Evolutionary conservation across 1,140 invertebrate genomes (phyloP).

Genomic region (Pachypsylla venusta): DNA sequence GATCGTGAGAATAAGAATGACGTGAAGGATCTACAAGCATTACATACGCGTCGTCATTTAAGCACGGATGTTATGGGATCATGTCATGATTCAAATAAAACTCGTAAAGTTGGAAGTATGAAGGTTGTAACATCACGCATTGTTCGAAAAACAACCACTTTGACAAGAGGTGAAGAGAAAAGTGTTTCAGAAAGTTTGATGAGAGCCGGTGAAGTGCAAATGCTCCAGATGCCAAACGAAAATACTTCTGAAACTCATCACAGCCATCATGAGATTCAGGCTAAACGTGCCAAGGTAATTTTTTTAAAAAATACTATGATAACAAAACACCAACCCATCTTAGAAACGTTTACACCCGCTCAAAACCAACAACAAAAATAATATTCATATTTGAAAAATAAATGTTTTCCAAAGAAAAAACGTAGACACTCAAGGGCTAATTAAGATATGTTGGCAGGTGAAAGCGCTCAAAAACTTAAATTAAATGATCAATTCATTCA

Average conservation of each 20-base stretch:
- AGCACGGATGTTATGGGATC: slow-evolving; percentile 71
- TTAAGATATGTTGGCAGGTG: too few species aligned
- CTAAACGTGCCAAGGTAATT: slow-evolving; percentile 43
- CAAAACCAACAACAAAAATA: too few species aligned
- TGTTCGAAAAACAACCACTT: slow-evolving; percentile 74
- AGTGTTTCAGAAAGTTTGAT: slow-evolving; percentile 53
- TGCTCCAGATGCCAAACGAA: slow-evolving; percentile 33
- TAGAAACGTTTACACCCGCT: too few species aligned
- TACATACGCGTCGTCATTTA: slow-evolving; percentile 63
- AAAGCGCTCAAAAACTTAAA: too few species aligned
- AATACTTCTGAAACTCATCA: slow-evolving; percentile 12
- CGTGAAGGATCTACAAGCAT: slow-evolving; percentile 45
- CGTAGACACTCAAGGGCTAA: too few species aligned
- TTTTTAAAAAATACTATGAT: too few species aligned
- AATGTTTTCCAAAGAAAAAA: too few species aligned
- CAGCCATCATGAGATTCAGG: slow-evolving; percentile 28
- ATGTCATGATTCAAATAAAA: slow-evolving; percentile 62
- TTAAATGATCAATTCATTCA: too few species aligned
- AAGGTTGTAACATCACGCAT: slow-evolving; percentile 71
- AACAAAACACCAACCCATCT: too few species aligned
- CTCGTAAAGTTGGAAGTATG: slow-evolving; percentile 57
- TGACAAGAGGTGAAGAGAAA: slow-evolving; percentile 72
- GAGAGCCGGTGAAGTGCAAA: slow-evolving; percentile 33
- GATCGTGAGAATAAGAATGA: slow-evolving; percentile 28
- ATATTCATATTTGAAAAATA: too few species aligned